Evolutionary conservation across 2,797 vertebrate genomes (phyloP).

Genomic region (Poeciliopsis presidionis): DNA sequence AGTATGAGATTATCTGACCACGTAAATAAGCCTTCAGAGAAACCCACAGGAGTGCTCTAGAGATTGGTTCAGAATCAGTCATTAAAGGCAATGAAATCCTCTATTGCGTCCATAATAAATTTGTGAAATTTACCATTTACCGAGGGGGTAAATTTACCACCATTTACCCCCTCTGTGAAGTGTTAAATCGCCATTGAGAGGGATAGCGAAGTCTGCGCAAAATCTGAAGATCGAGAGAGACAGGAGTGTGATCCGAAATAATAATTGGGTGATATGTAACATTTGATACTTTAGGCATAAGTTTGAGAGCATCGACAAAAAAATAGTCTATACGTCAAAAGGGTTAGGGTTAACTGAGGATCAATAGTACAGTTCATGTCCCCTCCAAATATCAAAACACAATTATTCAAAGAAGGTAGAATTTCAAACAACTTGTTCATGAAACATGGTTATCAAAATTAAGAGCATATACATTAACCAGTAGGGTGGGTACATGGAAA

Average conservation of each 20-base stretch:
- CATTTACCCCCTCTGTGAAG: too few species aligned
- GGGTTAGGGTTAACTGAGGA: not conserved
- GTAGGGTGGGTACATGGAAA: not conserved
- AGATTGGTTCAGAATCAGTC: constrained; percentile 20
- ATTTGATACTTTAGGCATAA: not conserved
- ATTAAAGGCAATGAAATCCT: constrained; percentile 2
- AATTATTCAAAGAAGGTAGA: not conserved
- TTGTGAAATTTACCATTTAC: not conserved
- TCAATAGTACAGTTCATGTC: not conserved
- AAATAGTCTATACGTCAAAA: not conserved
- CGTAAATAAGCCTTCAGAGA: constrained; percentile 36
- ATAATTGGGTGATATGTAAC: not conserved
- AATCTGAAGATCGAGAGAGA: too few species aligned
- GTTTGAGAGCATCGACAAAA: not conserved
- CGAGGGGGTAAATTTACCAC: too few species aligned
- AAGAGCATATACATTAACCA: not conserved
- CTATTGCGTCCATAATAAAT: constrained; percentile 5
- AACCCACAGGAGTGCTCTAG: not conserved
- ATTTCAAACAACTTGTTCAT: not conserved
- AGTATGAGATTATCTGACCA: constrained; percentile 42
- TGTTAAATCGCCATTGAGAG: too few species aligned
- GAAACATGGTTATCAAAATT: not conserved
- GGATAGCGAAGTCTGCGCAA: too few species aligned
- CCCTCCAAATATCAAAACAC: not conserved
- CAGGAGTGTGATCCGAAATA: too few species aligned